Percentiles rank a stretch among this genome's conserved stretches.
These are phyloP conservation scores for Nycticorax nycticorax DNA, from an alignment of 2,113 vertebrate genomes.

Conservation along the genomic window DNA sequence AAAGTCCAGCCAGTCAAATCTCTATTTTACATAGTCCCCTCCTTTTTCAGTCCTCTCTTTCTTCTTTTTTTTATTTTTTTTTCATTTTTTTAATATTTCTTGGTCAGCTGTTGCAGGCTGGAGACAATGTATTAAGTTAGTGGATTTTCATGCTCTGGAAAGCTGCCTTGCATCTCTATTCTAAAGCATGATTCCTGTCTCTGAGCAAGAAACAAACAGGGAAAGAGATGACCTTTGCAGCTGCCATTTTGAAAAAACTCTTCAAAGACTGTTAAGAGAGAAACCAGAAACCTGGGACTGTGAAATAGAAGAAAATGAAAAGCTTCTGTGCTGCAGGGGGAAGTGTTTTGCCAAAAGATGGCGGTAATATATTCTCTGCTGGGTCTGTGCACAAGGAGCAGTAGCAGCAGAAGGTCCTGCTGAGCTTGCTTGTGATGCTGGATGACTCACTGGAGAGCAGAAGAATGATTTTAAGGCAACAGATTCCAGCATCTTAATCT, in stretches of 20 bases:
- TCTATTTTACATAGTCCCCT: accelerated
- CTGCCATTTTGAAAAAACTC: conserved; percentile 24
- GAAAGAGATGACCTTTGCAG: conserved; percentile 14
- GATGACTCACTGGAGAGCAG: not conserved
- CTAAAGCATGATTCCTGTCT: not conserved
- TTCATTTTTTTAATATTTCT: not conserved
- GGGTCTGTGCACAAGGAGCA: not conserved
- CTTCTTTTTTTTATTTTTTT: no score
- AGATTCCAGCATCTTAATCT: not conserved
- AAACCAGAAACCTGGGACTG: not conserved
- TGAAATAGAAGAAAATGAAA: not conserved
- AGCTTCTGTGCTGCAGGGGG: not conserved
- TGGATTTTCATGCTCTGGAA: not conserved
- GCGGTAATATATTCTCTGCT: not conserved
- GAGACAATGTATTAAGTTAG: not conserved
- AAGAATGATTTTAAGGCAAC: not conserved
- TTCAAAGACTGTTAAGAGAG: not conserved
- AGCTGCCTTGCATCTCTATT: not conserved
- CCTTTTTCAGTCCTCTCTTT: not conserved
- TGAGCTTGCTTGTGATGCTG: not conserved
- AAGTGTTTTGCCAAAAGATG: not conserved
- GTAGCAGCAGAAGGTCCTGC: not conserved
- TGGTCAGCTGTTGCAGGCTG: not conserved
- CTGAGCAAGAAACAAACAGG: not conserved
- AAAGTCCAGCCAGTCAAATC: not conserved